A percentile compares a stretch with the other conserved stretches of the same genome.
Evolutionary conservation across 2,888 invertebrate genomes (phyloP).

Genomic region (Xestia rhomboidea): DNA sequence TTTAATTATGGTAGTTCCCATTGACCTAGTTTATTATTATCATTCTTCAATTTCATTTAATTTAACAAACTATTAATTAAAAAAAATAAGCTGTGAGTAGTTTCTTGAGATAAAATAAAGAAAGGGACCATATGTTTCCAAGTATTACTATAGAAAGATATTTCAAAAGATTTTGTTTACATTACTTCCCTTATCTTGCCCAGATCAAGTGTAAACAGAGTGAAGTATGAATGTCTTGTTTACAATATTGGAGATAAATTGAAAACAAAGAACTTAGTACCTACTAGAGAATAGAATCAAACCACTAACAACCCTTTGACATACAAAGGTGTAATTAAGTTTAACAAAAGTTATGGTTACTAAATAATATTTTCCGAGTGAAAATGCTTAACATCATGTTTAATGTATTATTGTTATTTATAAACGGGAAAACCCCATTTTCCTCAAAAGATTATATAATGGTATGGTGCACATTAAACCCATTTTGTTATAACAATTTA

Average conservation of each 20-base stretch:
- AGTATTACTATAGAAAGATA: neutral
- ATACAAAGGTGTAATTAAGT: neutral
- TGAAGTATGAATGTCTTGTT: slow-evolving; percentile 9
- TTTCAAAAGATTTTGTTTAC: neutral
- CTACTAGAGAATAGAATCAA: neutral
- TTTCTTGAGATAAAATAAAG: neutral
- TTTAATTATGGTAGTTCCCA: too few species aligned
- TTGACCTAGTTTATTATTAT: neutral
- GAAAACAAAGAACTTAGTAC: slow-evolving; percentile 4
- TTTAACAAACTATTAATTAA: too few species aligned
- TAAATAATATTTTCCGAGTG: neutral
- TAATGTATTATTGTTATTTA: neutral
- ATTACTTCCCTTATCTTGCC: neutral
- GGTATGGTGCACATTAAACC: neutral
- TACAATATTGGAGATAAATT: slow-evolving; percentile 11
- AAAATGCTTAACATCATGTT: neutral
- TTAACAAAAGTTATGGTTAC: neutral
- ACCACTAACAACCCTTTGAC: slow-evolving; percentile 5
- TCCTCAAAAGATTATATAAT: neutral
- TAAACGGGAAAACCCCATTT: neutral
- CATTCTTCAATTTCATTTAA: too few species aligned
- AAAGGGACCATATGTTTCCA: neutral
- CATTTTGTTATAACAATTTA: neutral
- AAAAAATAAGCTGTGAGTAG: neutral
- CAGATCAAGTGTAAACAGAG: slow-evolving; percentile 4